Conservation (phyloP, 2,797 vertebrate genomes). For the Pteropus rufus region DNA sequence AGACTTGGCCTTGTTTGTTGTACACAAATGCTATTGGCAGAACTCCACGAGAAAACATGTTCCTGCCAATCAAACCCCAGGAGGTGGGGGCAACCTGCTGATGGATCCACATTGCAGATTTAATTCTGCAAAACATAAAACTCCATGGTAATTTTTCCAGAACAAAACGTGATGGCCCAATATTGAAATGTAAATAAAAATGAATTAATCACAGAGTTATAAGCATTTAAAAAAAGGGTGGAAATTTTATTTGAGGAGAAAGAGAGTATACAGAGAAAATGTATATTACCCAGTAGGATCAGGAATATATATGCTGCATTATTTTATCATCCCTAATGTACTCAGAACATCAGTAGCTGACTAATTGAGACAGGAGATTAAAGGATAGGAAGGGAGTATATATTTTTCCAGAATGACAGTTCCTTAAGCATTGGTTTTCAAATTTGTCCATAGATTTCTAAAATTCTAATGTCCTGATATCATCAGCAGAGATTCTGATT, state of each 20-base stretch:
- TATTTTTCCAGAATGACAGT: background rate
- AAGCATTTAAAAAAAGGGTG: background rate
- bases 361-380: background rate
- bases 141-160: slow-evolving; percentile 15
- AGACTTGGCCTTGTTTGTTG: slow-evolving; percentile 75
- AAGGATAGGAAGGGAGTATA: background rate
- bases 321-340: background rate
- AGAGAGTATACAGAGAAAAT: background rate
- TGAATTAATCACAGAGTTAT: background rate
- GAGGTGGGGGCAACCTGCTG: slow-evolving; percentile 48
- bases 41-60: slow-evolving; percentile 73
- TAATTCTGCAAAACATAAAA: slow-evolving; percentile 60
- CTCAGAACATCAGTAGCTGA: background rate
- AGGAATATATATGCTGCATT: background rate
- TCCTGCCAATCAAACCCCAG: slow-evolving; percentile 76
- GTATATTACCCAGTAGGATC: background rate
- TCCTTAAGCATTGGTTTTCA: background rate
- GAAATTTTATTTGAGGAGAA: background rate
- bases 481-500: background rate
- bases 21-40: slow-evolving; percentile 74
- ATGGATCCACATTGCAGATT: slow-evolving; percentile 40
- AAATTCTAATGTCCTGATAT: background rate
- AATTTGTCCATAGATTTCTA: background rate
- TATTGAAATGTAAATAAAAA: slow-evolving; percentile 33
- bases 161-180: background rate